phyloP scores from a whole-genome alignment of 2,797 vertebrate genomes.

The Pipistrellus pipistrellus region DNA sequence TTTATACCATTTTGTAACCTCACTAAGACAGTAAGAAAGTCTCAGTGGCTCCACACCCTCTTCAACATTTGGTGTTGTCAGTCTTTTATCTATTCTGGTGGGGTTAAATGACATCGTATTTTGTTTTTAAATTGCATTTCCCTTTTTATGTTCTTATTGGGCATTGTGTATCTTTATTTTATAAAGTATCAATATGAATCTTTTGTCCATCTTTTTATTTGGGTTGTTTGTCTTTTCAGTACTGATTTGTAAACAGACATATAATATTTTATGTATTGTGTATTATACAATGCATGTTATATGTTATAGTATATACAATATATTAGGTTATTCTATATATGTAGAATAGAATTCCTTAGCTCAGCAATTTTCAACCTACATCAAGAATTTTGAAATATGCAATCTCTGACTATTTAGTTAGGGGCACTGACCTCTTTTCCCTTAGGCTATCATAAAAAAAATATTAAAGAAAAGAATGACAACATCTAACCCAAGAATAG shows the following conservation, averaged over 20 bases:
- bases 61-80: background rate
- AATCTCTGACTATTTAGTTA: background rate
- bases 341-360: background rate
- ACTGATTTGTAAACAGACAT: background rate
- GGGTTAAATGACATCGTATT: background rate
- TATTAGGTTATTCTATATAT: background rate
- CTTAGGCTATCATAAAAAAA: background rate
- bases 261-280: background rate
- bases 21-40: background rate
- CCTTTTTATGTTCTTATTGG: background rate
- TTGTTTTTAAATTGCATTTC: conserved; percentile 37
- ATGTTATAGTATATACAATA: background rate
- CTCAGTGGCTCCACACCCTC: background rate
- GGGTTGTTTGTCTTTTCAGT: background rate
- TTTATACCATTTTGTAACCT: background rate
- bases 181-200: background rate
- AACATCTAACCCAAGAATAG: background rate
- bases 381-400: background rate
- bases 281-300: background rate
- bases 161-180: background rate
- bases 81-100: background rate
- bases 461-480: background rate
- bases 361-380: too few species aligned
- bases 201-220: background rate
- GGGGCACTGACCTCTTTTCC: background rate